Conservation (phyloP, 2,113 vertebrate genomes). For the Salvelinus fontinalis region DNA sequence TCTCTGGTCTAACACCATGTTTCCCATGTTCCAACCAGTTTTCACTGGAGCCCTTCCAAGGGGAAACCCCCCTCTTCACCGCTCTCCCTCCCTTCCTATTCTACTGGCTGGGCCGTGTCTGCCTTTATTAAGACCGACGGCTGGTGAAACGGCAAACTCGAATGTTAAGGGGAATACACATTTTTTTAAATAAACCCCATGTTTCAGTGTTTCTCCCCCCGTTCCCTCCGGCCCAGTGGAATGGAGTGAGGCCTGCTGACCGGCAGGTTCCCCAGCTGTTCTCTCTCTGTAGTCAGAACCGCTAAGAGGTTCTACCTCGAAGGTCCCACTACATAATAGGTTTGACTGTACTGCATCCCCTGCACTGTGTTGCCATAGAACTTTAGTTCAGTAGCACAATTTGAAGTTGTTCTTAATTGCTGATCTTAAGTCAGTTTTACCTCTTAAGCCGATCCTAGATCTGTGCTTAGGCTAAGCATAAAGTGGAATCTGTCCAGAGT, state of each 20-base stretch:
- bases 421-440: too few species aligned
- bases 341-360: neutral
- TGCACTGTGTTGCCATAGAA: neutral
- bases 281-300: neutral
- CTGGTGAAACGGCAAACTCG: slow-evolving; percentile 42
- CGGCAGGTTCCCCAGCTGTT: slow-evolving; percentile 14
- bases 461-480: neutral
- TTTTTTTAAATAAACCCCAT: slow-evolving; percentile 38
- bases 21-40: slow-evolving; percentile 91
- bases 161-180: slow-evolving; percentile 54
- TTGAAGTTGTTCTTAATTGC: too few species aligned
- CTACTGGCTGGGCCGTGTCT: slow-evolving; percentile 56
- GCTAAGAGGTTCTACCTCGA: neutral
- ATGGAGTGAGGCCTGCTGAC: neutral
- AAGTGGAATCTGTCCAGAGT: neutral
- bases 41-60: slow-evolving; percentile 87
- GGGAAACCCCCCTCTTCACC: slow-evolving; percentile 56
- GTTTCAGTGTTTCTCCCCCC: neutral
- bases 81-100: slow-evolving; percentile 13
- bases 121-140: slow-evolving; percentile 57
- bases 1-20: slow-evolving; percentile 84
- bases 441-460: too few species aligned
- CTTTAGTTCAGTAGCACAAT: neutral
- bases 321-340: neutral
- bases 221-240: neutral